phyloP scores from a whole-genome alignment of 2,888 invertebrate genomes.

The Brassicogethes aeneus region DNA sequence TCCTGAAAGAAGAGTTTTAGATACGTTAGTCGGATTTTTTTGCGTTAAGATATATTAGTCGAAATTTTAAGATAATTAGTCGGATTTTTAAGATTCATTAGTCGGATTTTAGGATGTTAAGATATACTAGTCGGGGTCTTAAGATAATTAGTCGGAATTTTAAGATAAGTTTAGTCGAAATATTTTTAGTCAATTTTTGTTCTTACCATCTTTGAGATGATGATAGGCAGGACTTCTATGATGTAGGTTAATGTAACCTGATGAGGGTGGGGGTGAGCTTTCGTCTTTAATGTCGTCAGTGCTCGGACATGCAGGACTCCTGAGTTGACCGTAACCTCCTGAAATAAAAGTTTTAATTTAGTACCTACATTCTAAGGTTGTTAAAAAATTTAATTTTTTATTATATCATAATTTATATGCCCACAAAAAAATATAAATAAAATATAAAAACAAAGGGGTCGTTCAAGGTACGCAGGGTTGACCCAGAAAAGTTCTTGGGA shows the following conservation, averaged over 20 bases:
- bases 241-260: conserved; percentile 32
- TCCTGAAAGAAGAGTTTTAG: conserved; percentile 22
- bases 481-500: background rate
- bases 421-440: no score
- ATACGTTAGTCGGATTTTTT: conserved; percentile 2
- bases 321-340: conserved; percentile 48
- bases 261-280: conserved; percentile 36
- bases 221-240: conserved; percentile 36
- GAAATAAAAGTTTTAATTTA: conserved; percentile 20
- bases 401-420: no score
- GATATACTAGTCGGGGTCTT: background rate
- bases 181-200: background rate
- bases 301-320: conserved; percentile 45
- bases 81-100: no score
- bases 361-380: background rate
- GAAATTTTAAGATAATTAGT: background rate
- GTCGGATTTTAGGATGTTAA: background rate
- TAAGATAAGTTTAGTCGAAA: no score
- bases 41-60: background rate
- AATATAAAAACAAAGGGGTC: background rate
- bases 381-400: background rate
- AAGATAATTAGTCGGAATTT: background rate
- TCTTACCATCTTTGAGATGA: conserved; percentile 37
- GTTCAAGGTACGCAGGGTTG: background rate
- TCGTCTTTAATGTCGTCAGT: conserved; percentile 45